Conservation (phyloP, 37 sponge, comb jelly and placozoan genomes). For the Aplysina aerophoba region DNA sequence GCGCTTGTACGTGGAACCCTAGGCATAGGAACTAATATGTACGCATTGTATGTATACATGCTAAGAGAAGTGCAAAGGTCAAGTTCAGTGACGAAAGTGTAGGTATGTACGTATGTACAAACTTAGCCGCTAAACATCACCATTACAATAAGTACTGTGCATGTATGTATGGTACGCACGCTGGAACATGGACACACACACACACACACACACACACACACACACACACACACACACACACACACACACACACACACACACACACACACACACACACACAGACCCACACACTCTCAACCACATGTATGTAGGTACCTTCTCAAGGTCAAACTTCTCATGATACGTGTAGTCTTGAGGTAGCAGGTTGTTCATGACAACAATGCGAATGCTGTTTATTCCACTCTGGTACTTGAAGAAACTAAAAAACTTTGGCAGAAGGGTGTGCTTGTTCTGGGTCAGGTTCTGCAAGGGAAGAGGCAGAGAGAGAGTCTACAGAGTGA, state of each 20-base stretch:
- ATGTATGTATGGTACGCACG: no score
- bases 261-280: conserved; percentile 18
- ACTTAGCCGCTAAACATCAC: neutral
- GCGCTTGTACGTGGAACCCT: conserved; percentile 96
- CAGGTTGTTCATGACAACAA: conserved; percentile 97
- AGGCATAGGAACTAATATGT: neutral
- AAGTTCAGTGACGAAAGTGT: neutral
- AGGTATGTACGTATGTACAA: neutral
- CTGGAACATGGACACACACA: neutral
- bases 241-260: no score
- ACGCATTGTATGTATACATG: neutral
- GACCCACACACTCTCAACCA: neutral
- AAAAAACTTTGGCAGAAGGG: conserved; percentile 96
- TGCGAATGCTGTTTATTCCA: conserved; percentile 89
- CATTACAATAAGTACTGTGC: no score
- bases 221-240: neutral
- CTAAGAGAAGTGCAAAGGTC: neutral
- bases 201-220: neutral
- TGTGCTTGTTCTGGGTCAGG: conserved; percentile 88
- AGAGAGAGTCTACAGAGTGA: no score
- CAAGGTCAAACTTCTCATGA: conserved; percentile 96
- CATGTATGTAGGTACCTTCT: no score
- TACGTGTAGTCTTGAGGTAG: conserved; percentile 83
- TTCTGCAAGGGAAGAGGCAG: conserved; percentile 63
- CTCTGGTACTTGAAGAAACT: conserved; percentile 92